These are phyloP conservation scores for Sebastes miniatus DNA, from an alignment of 2,797 vertebrate genomes.

Conservation along the genomic window DNA sequence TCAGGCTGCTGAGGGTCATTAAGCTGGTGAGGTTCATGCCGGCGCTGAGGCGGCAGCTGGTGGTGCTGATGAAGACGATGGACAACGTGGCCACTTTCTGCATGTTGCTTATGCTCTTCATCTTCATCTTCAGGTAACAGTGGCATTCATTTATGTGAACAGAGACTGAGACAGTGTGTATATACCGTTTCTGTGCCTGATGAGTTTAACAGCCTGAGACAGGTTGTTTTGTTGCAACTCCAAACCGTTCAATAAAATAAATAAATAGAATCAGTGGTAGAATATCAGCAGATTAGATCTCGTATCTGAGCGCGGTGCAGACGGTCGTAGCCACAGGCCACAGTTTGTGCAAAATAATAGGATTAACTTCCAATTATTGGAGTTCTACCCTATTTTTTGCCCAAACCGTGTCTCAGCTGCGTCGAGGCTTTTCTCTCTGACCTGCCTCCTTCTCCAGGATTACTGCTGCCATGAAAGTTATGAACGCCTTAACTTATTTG, in stretches of 20 bases:
- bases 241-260: neutral
- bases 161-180: neutral
- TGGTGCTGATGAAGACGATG: constrained; percentile 99
- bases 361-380: constrained; percentile 41
- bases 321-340: constrained; percentile 6
- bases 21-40: constrained; percentile 99
- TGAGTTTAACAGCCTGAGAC: neutral
- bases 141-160: neutral
- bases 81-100: constrained; percentile 99
- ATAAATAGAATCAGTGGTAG: neutral
- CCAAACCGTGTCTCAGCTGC: constrained; percentile 4
- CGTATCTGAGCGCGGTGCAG: neutral
- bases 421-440: constrained; percentile 10
- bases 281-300: constrained; percentile 5
- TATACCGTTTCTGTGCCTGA: neutral
- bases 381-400: neutral
- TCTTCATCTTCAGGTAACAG: constrained; percentile 94
- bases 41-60: constrained; percentile 92
- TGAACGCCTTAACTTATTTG: neutral
- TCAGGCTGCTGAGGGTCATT: constrained; percentile 92
- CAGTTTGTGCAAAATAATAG: constrained; percentile 29
- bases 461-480: neutral
- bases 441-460: neutral
- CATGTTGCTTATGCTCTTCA: constrained; percentile 98
- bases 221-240: neutral